Base-by-base conservation (phyloP, 1,140 invertebrate species). In the Temnothorax curvispinosus region DNA sequence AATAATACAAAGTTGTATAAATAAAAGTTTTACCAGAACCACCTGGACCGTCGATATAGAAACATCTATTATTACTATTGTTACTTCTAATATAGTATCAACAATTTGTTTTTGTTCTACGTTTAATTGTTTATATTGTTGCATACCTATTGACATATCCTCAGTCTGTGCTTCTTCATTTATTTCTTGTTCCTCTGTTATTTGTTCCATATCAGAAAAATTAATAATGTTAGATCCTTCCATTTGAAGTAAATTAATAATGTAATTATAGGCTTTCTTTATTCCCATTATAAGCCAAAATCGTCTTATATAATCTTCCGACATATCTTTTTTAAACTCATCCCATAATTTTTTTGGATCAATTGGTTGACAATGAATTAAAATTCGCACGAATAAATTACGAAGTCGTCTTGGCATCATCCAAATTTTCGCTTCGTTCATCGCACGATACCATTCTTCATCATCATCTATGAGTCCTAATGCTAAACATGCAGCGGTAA, bases 351-450 rank as follows among this genome's bases (percentile, higher is more conserved):
- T 15, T 27, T 76, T 27, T 0, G 13, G 38, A 41, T 75, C 1
- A 35, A 75, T 1, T 75, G 72, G 52, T 56, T 75, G 52, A n/a
- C 72, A 75, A 75, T 75, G 72, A 75, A 75, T 75, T 2, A 56
- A 41, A 75, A 75, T 75, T 75, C 72, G 52, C 2, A 56, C 52
- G 1, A 76, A 76, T 6, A 76, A 76, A 32, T 32, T 76, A 60
- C 74, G 21, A 76, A 76, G 21, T 11, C 56, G 54, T n/a, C 4
- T 58, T 11, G 54, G 74, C 74, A 76, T 76, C 74, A 74, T 71
- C 27, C 67, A 76, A 60, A 44, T 5, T 76, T 76, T 76, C 11
- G 54, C 54, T 76, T 76, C 74, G 7, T 76, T 76, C 74, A 75
- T 76, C 32, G 54, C 74, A 11, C 38, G 74, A 32, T 44, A 27